phyloP scores from a whole-genome alignment of 2,888 invertebrate species.

The Seira musarum region DNA sequence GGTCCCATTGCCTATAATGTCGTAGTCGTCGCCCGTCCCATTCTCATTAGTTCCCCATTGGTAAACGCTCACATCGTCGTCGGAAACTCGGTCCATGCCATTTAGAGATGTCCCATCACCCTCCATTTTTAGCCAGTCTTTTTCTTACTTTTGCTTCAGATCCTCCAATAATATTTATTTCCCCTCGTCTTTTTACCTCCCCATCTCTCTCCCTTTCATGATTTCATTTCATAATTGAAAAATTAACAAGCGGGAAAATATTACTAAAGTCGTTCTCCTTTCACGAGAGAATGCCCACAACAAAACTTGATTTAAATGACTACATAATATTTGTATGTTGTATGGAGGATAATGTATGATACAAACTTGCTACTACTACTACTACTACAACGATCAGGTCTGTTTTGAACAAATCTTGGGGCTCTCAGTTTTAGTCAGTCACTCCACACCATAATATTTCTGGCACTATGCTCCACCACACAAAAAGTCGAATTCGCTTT shows the following conservation, averaged over 20 bases:
- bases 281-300: neutral
- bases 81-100: constrained; percentile 48
- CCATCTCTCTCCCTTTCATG: neutral
- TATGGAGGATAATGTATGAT: too few species aligned
- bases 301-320: too few species aligned
- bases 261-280: neutral
- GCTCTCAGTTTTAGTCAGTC: too few species aligned
- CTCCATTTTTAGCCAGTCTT: constrained; percentile 53
- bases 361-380: too few species aligned
- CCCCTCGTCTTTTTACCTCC: neutral
- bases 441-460: too few species aligned
- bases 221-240: neutral
- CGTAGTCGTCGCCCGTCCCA: constrained; percentile 54
- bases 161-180: too few species aligned
- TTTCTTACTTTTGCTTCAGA: neutral
- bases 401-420: too few species aligned
- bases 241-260: neutral
- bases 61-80: constrained; percentile 55
- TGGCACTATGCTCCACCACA: too few species aligned
- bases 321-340: too few species aligned
- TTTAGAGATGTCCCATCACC: constrained; percentile 53
- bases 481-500: too few species aligned
- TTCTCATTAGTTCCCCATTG: constrained; percentile 44
- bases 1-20: constrained; percentile 56
- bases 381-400: too few species aligned